phyloP scores from a whole-genome alignment of 2,888 invertebrate species.

The Netelia inedita region DNA sequence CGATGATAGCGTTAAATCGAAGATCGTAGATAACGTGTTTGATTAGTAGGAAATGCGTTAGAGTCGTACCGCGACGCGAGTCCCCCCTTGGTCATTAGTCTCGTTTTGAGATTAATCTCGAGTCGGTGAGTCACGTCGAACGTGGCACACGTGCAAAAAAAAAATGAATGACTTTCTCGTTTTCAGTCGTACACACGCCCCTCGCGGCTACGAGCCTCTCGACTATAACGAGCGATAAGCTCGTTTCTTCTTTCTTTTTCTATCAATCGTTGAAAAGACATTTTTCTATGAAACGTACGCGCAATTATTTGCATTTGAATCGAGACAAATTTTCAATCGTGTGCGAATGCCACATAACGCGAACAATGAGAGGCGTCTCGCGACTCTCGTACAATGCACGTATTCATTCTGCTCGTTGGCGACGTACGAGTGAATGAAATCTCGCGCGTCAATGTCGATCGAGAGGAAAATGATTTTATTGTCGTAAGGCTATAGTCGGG shows the following conservation, averaged over 20 bases:
- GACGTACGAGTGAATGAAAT: slow-evolving; percentile 29
- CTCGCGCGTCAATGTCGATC: slow-evolving; percentile 26
- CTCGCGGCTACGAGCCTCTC: neutral
- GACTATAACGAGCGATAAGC: neutral
- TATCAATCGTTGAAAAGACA: neutral
- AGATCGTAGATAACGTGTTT: slow-evolving; percentile 21
- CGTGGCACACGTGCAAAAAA: slow-evolving; percentile 42
- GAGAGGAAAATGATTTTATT: slow-evolving; percentile 46
- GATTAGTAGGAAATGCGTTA: slow-evolving; percentile 32
- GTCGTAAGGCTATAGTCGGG: neutral
- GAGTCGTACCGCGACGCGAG: neutral
- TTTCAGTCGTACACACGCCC: slow-evolving; percentile 1
- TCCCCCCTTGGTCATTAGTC: slow-evolving; percentile 35
- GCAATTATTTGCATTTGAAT: slow-evolving; percentile 14
- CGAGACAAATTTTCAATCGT: slow-evolving; percentile 54
- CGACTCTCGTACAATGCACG: slow-evolving; percentile 22
- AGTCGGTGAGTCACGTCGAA: slow-evolving; percentile 46
- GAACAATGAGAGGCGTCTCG: slow-evolving; percentile 39
- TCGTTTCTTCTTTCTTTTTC: neutral
- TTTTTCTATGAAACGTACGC: neutral
- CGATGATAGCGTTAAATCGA: neutral
- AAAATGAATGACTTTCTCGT: slow-evolving; percentile 28
- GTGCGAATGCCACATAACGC: slow-evolving; percentile 22
- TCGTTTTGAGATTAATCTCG: slow-evolving; percentile 40
- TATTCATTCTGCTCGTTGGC: slow-evolving; percentile 44